Base-by-base conservation (phyloP, 2,888 invertebrate genomes). In the Tiliacea aurago region DNA sequence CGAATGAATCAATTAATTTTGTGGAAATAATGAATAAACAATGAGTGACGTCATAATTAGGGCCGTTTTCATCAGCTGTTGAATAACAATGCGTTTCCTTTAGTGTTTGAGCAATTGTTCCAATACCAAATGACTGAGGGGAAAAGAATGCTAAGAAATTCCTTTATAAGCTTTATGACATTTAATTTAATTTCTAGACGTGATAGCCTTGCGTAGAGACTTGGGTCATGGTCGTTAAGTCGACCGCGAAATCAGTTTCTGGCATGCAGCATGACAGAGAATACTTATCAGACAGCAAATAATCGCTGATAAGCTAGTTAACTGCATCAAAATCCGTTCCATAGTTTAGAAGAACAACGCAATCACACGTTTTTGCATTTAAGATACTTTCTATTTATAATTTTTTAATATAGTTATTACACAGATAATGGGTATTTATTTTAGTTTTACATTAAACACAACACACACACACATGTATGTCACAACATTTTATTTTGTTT, bases 1-100 rank as follows among this genome's bases (percentile, higher is more conserved):
- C n/a, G 55, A 68, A 80, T 80, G 65, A 86, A 73, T 84, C 72
- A 76, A 73, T 72, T 79, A 63, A 71, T 74, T 80, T 86, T 62
- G 64, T 82, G 37, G 66, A 81, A 83, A 76, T 56, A 66, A 73
- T 79, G 70, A 80, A 76, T 81, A 82, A 84, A 70, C 75, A 73
- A 80, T 75, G n/a, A 73, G n/a, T 78, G 73, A 76, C 80, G 76
- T 83, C 83, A 79, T 51, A 64, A 65, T 49, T 73, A 71, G n/a
- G 56, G 37, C 56, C 43, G 45, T 65, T 85, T 76, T 66, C 64
- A 76, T 70, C 45, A 73, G 49, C 47, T 59, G 56, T 70, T 73
- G 37, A 41, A 78, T 67, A 80, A 80, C 65, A 87, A 78, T 71
- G 65, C 56, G 45, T 77, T 81, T 77, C 65, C 70, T 69, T 76